Evolutionary conservation across 2,797 vertebrate genomes (phyloP), one percentile per base, ranked within the genome.

Genomic region (Uromys caudimaculatus): DNA sequence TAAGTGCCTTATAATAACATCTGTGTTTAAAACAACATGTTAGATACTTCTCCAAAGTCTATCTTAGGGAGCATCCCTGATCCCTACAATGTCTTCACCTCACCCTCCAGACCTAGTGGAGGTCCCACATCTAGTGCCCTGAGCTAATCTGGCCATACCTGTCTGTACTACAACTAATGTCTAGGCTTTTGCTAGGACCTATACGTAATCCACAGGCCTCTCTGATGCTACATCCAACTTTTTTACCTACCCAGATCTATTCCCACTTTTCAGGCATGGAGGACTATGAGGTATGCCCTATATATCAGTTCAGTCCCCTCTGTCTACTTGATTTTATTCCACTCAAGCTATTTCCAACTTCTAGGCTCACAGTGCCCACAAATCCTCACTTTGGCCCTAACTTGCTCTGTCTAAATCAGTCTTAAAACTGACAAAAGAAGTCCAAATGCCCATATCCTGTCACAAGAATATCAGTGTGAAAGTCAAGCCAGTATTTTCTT

Each of bases 1-100:
- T 75, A 92, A 84, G 35, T 85, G 21, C 14, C 21, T 85, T 60
- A 38, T 17, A 87, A 67, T 84, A 87, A 41, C n/a, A n/a, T 79
- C 91, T 86, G 58, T 58, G 11, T 89, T 56, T 47, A 88, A 92
- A 94, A 89, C 41, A 90, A 86, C 50, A 81, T 52, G 41, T 71
- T 81, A 81, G 35, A 56, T 56, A 11, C 35, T 56, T n/a, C 35
- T 62, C 14, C 6, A 58, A 2, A 9, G 38, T 32, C 56, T 44
- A 19, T 24, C 1, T 44, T 83, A 16, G 1, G 58, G 38, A 44
- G 1, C 47, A 44, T 62, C 41, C 10, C 9, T 47, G 14, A 62
- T 17, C 9, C 9, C 38, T 62, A 60, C 27, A 44, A 12, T 12
- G 16, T 16, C 58, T 62, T 62, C 16, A 19, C 38, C 9, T 41